Conservation (phyloP, 1,140 invertebrate genomes). For the silkworm (Bombyx mori) region DNA sequence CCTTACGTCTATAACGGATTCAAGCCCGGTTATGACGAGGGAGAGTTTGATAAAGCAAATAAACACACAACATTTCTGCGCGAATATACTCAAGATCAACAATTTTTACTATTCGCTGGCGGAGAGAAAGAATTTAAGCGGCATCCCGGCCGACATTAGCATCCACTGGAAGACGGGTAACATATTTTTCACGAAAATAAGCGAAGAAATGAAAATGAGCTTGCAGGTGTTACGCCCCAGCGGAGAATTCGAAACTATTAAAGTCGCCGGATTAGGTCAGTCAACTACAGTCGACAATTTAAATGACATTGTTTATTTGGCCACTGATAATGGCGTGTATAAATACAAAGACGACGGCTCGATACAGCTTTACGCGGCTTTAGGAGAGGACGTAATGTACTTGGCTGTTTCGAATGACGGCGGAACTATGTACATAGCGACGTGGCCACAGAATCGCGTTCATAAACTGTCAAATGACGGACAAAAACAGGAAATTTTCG, state of each 20-base stretch:
- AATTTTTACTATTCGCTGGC: constrained; percentile 44
- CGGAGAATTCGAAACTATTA: constrained; percentile 41
- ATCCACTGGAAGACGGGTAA: constrained; percentile 57
- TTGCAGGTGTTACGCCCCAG: constrained; percentile 40
- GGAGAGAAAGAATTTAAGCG: constrained; percentile 32
- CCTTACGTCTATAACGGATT: constrained; percentile 11
- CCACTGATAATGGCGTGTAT: constrained; percentile 60
- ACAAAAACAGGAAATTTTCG: constrained; percentile 40
- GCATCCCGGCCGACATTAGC: constrained; percentile 55
- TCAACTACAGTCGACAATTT: constrained; percentile 57
- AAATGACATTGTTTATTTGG: constrained; percentile 58
- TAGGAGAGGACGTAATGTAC: constrained; percentile 60
- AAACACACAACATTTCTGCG: constrained; percentile 32
- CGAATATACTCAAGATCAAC: constrained; percentile 39
- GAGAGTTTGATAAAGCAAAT: constrained; percentile 27
- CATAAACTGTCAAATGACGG: constrained; percentile 49
- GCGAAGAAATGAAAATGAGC: constrained; percentile 58
- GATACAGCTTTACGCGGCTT: constrained; percentile 40
- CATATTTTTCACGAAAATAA: constrained; percentile 52
- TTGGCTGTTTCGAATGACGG: constrained; percentile 43
- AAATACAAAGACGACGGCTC: constrained; percentile 55
- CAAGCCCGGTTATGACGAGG: constrained; percentile 36
- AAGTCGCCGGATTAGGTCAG: constrained; percentile 49
- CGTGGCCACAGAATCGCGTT: constrained; percentile 59
- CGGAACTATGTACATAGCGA: constrained; percentile 47